These are phyloP conservation scores for Cnemophilus loriae DNA, from an alignment of 2,113 vertebrate genomes.

Conservation along the genomic window DNA sequence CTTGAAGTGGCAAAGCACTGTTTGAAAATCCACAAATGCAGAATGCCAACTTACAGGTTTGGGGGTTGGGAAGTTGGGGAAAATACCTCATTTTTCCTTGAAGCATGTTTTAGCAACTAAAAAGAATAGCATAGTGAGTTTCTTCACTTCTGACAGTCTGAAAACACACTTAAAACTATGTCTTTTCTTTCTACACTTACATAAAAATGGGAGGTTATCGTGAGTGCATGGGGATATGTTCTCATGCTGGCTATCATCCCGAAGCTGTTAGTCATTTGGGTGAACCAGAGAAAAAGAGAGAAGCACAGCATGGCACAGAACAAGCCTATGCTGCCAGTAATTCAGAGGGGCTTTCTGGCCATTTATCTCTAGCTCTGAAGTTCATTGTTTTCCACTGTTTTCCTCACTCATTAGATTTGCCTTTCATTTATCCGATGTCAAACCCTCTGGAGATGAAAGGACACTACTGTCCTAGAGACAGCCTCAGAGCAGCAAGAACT, in stretches of 20 bases:
- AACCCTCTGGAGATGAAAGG: conserved; percentile 45
- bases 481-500: not conserved
- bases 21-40: not conserved
- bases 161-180: not conserved
- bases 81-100: not conserved
- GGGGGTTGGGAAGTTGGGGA: not conserved
- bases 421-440: conserved; percentile 47
- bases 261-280: conserved; percentile 42
- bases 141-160: not conserved
- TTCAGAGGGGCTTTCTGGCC: conserved; percentile 34
- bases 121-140: not conserved
- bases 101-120: not conserved
- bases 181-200: not conserved
- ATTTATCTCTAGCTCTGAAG: conserved; percentile 53
- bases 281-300: conserved; percentile 30
- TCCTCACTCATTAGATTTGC: conserved; percentile 34
- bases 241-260: conserved; percentile 47
- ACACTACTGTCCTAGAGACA: not conserved
- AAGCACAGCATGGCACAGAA: conserved; percentile 57
- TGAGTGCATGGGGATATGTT: conserved; percentile 13
- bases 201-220: not conserved
- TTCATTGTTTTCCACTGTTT: conserved; percentile 61
- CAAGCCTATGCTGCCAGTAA: conserved; percentile 33
- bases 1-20: not conserved
- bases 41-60: not conserved